Conservation (phyloP, 2,113 vertebrate genomes). For the Crotalus helleri region DNA sequence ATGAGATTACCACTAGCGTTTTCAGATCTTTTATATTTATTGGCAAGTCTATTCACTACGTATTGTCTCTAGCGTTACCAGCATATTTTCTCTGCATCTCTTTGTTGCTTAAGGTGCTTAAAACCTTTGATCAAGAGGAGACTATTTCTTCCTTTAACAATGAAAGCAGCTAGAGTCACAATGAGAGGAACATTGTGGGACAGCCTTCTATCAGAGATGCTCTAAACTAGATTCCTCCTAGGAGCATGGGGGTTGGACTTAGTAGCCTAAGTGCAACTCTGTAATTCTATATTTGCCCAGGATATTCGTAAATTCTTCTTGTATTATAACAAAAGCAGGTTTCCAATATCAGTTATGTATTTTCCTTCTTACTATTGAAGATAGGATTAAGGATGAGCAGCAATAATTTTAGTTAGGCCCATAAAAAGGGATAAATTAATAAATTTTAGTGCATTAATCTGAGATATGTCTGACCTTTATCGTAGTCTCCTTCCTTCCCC, state of each 20-base stretch:
- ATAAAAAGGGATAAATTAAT: not conserved
- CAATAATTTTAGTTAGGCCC: not conserved
- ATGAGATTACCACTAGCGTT: not conserved
- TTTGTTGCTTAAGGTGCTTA: not conserved
- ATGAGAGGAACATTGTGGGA: not conserved
- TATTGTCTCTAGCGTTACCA: not conserved
- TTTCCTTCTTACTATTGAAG: not conserved
- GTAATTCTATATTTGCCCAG: not conserved
- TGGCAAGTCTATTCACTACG: not conserved
- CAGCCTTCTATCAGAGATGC: not conserved
- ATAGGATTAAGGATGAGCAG: not conserved
- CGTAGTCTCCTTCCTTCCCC: not conserved
- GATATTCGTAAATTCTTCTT: not conserved
- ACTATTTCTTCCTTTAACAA: not conserved
- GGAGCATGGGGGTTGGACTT: not conserved
- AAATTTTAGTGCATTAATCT: not conserved
- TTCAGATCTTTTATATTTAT: not conserved
- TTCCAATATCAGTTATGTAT: not conserved
- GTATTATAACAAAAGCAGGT: not conserved
- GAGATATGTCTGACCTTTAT: not conserved
- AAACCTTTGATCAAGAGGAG: not conserved
- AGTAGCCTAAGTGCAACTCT: not conserved
- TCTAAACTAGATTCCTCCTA: not conserved
- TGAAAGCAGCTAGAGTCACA: not conserved
- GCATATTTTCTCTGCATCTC: not conserved